Evolutionary conservation across 92 coral and sea anemone genomes (phyloP).

Genomic region (Parazoanthus darwini): DNA sequence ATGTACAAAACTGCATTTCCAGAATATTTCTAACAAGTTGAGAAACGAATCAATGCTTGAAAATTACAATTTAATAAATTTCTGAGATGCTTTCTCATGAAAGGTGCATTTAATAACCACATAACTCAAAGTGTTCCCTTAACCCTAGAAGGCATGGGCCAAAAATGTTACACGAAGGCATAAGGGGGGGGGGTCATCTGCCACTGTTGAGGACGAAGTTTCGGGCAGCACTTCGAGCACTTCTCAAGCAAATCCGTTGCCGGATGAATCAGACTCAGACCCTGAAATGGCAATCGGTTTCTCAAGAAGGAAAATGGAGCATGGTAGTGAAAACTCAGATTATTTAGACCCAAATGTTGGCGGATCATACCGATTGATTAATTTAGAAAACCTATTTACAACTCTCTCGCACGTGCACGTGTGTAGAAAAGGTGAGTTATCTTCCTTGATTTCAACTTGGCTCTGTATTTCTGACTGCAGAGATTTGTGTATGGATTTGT

Average conservation of each 20-base stretch:
- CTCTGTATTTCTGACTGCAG: slow-evolving; percentile 31
- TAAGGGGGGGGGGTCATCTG: too few relatives aligned
- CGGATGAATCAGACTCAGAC: slow-evolving; percentile 47
- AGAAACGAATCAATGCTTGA: too few relatives aligned
- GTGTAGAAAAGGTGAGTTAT: slow-evolving; percentile 52
- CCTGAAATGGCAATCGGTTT: slow-evolving; percentile 55
- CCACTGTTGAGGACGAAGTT: slow-evolving; percentile 47
- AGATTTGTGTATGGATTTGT: slow-evolving; percentile 31
- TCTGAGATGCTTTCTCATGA: too few relatives aligned
- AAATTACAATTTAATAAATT: too few relatives aligned
- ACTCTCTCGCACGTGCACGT: slow-evolving; percentile 54
- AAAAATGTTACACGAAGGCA: too few relatives aligned
- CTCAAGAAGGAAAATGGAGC: slow-evolving; percentile 60
- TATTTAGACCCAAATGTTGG: slow-evolving; percentile 52
- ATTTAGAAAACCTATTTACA: slow-evolving; percentile 51
- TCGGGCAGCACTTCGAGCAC: slow-evolving; percentile 38
- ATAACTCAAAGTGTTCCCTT: too few relatives aligned
- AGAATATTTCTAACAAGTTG: too few relatives aligned
- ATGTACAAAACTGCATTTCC: too few relatives aligned
- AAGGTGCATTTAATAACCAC: too few relatives aligned
- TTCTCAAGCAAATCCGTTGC: slow-evolving; percentile 14
- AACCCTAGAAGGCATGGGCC: too few relatives aligned
- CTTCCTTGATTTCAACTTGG: slow-evolving; percentile 29
- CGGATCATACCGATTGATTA: slow-evolving; percentile 56
- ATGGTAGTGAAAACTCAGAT: slow-evolving; percentile 49